Percentiles rank a stretch among this genome's conserved stretches.
These are phyloP conservation scores for Heliconius eleuchia DNA, from an alignment of 1,140 invertebrate species.

Conservation along the genomic window DNA sequence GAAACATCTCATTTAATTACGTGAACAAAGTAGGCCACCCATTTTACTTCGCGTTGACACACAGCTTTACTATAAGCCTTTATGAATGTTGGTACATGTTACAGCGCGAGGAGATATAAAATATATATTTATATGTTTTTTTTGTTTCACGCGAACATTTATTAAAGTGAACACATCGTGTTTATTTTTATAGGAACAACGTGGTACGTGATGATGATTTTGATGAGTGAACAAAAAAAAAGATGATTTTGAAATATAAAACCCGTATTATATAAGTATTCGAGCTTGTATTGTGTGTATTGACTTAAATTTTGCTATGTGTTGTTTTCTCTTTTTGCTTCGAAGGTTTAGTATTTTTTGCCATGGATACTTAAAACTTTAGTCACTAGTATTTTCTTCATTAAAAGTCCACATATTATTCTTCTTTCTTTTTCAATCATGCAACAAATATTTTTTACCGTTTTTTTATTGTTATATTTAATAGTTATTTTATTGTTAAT, in stretches of 20 bases:
- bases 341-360: too few relatives aligned
- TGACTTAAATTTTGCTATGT: not conserved
- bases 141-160: slow-evolving; percentile 31
- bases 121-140: slow-evolving; percentile 9
- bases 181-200: slow-evolving; percentile 22
- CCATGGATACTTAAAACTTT: too few relatives aligned
- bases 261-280: not conserved
- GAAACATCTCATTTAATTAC: slow-evolving; percentile 38
- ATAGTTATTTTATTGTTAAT: too few relatives aligned
- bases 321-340: not conserved
- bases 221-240: not conserved
- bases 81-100: slow-evolving; percentile 32
- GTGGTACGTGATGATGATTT: not conserved
- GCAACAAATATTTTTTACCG: too few relatives aligned
- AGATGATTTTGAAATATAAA: slow-evolving; percentile 4
- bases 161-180: slow-evolving; percentile 26
- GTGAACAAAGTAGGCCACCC: slow-evolving; percentile 35
- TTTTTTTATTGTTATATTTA: too few relatives aligned
- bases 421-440: too few relatives aligned
- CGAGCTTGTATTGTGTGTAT: not conserved
- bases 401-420: too few relatives aligned
- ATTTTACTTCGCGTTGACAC: slow-evolving; percentile 39
- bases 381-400: too few relatives aligned
- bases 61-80: slow-evolving; percentile 40
- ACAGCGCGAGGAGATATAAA: slow-evolving; percentile 26